phyloP scores from a whole-genome alignment of 2,888 invertebrate genomes.

The Siphlonurus alternatus region DNA sequence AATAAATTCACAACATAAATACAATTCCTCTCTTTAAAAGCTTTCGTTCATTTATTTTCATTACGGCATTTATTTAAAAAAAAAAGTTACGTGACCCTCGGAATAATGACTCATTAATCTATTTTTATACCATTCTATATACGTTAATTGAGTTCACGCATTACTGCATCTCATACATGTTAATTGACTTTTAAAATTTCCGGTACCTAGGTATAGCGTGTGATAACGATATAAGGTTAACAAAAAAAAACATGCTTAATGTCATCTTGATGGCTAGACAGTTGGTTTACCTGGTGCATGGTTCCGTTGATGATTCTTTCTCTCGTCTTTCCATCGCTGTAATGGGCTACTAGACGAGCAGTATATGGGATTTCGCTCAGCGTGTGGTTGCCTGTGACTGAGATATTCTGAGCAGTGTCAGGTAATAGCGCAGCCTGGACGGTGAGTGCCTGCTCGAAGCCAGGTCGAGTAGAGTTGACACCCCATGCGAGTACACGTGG shows the following conservation, averaged over 20 bases:
- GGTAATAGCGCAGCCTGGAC: constrained; percentile 50
- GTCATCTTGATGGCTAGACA: too few relatives aligned
- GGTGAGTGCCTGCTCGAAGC: neutral
- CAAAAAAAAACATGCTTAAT: neutral
- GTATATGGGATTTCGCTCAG: constrained; percentile 57
- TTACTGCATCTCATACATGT: neutral
- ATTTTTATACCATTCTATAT: neutral
- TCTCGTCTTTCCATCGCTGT: constrained; percentile 40
- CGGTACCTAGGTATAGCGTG: neutral
- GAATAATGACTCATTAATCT: neutral
- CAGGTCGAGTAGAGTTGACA: neutral
- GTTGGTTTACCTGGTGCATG: constrained; percentile 7
- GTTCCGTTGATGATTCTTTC: constrained; percentile 42
- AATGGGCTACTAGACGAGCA: constrained; percentile 50
- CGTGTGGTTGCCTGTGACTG: constrained; percentile 53
- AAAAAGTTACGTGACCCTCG: neutral
- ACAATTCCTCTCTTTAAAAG: too few relatives aligned
- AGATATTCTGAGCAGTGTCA: constrained; percentile 69
- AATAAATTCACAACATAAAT: too few relatives aligned
- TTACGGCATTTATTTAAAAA: too few relatives aligned
- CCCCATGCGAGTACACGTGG: neutral
- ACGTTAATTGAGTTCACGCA: neutral
- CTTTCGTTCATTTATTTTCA: too few relatives aligned
- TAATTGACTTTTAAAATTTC: neutral
- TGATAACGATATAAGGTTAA: neutral